phyloP scores from a whole-genome alignment of 2,888 invertebrate species.

The Drosophila sordidula region DNA sequence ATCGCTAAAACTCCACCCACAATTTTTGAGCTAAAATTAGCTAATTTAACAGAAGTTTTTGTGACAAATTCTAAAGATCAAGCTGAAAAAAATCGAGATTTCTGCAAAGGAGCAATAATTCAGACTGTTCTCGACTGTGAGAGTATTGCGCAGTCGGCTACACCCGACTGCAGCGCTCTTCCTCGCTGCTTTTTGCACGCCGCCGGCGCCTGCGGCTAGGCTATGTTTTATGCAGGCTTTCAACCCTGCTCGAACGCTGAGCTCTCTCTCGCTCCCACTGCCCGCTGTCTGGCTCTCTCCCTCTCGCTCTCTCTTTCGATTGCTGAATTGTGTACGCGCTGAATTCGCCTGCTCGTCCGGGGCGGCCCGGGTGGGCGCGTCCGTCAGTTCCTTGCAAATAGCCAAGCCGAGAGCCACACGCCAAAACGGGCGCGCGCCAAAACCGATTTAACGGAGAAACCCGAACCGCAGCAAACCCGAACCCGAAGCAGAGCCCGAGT shows the following conservation, averaged over 20 bases:
- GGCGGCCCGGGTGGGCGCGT: constrained; percentile 52
- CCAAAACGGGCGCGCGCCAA: constrained; percentile 40
- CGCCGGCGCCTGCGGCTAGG: constrained; percentile 75
- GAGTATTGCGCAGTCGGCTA: constrained; percentile 5
- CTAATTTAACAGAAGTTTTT: too few species aligned
- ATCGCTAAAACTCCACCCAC: too few species aligned
- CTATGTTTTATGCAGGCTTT: constrained; percentile 42
- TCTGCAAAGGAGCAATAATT: too few species aligned
- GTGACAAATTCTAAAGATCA: too few species aligned
- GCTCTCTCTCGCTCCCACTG: background rate
- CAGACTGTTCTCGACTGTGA: too few species aligned
- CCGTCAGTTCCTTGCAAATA: constrained; percentile 83
- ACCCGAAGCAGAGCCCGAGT: too few species aligned
- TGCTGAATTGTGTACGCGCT: constrained; percentile 30
- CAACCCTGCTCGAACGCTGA: constrained; percentile 20
- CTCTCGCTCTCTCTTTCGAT: background rate
- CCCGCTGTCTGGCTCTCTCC: background rate
- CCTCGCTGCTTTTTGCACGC: constrained; percentile 12
- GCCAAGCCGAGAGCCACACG: constrained; percentile 55
- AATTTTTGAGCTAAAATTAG: too few species aligned
- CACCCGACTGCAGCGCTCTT: background rate
- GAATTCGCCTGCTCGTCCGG: constrained; percentile 23
- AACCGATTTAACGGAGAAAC: background rate
- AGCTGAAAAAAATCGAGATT: too few species aligned
- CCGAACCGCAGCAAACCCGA: too few species aligned